A percentile compares a stretch with the other conserved stretches of the same genome.
phyloP scores from a whole-genome alignment of 2,888 invertebrate genomes.

The Trilocha varians region DNA sequence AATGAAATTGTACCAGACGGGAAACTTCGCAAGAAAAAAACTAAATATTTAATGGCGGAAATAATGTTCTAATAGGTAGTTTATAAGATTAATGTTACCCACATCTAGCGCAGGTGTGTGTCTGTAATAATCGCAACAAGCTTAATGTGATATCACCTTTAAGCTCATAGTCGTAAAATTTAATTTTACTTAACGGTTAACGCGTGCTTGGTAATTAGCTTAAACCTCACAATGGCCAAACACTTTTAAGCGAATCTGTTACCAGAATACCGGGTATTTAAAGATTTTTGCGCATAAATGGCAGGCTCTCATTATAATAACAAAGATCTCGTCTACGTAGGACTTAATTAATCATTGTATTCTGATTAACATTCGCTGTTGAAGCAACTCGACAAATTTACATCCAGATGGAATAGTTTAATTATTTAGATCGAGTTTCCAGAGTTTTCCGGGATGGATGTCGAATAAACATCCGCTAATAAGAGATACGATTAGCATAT shows the following conservation, averaged over 20 bases:
- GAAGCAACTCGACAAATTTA: conserved; percentile 52
- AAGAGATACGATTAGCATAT: background rate
- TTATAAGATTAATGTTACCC: no score
- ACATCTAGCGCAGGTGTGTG: no score
- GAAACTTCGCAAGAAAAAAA: no score
- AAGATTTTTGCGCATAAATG: conserved; percentile 47
- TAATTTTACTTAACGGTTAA: background rate
- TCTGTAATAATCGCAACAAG: background rate
- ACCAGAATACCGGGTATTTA: background rate
- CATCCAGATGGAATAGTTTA: conserved; percentile 54
- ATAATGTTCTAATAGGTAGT: no score
- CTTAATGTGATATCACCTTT: background rate
- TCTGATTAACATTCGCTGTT: conserved; percentile 57
- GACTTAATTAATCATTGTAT: conserved; percentile 68
- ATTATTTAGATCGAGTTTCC: conserved; percentile 27
- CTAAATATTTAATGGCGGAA: no score
- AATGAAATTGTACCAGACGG: no score
- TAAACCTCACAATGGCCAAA: background rate
- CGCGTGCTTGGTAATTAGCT: background rate
- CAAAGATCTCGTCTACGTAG: conserved; percentile 51
- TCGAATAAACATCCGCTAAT: background rate
- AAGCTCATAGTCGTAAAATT: background rate
- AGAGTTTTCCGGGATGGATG: background rate
- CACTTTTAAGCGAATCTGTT: background rate
- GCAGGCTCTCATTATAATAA: conserved; percentile 57